These are phyloP conservation scores for Callospermophilus lateralis DNA, from an alignment of 2,113 vertebrate species.

Conservation along the genomic window DNA sequence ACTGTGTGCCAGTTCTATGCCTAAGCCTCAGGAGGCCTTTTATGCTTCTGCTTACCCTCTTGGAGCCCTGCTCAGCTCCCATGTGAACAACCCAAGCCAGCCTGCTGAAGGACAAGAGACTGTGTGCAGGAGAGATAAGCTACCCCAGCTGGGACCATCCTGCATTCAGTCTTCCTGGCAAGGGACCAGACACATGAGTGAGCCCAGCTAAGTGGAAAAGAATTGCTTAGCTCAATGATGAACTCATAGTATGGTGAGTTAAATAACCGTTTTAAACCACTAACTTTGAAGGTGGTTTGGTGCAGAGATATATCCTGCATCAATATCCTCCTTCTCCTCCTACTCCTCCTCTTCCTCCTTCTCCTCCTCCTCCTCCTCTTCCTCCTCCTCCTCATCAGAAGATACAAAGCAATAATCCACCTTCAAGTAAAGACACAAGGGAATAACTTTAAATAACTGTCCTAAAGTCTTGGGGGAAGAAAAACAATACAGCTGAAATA, in stretches of 20 bases:
- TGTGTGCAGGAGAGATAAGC: background rate
- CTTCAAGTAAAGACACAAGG: constrained; percentile 23
- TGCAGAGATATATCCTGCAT: background rate
- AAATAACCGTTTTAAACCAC: background rate
- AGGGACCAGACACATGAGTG: background rate
- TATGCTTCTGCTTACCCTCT: background rate
- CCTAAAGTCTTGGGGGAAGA: constrained; percentile 18
- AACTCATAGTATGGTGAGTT: constrained; percentile 21
- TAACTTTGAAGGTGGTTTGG: background rate
- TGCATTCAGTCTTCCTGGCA: background rate
- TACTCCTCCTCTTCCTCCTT: background rate
- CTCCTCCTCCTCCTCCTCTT: background rate
- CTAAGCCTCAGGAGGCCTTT: constrained; percentile 24
- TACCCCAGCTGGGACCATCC: background rate
- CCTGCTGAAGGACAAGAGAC: background rate
- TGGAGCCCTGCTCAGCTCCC: background rate
- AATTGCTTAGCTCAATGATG: background rate
- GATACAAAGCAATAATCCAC: background rate
- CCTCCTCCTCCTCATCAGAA: background rate
- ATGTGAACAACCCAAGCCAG: background rate
- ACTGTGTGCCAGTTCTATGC: background rate
- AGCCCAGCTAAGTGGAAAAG: background rate
- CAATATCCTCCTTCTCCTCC: background rate
- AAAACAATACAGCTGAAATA: constrained; percentile 65
- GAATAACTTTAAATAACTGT: constrained; percentile 22